These are phyloP conservation scores for Phylloscopus trochilus DNA, from an alignment of 2,113 vertebrate genomes.

Conservation along the genomic window DNA sequence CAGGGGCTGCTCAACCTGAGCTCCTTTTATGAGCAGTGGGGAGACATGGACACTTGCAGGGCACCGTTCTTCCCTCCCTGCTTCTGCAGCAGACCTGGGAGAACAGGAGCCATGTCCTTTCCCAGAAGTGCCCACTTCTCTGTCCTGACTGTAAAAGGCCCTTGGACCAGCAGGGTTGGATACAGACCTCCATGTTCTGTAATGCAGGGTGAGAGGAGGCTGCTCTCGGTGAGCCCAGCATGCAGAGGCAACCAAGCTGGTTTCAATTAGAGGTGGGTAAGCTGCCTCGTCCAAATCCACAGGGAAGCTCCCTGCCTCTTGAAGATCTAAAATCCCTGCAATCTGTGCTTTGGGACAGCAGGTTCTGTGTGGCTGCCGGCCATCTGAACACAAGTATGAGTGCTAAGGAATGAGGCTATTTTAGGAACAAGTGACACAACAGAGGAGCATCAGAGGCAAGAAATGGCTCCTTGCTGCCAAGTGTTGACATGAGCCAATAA, in stretches of 20 bases:
- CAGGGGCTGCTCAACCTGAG: rapidly evolving
- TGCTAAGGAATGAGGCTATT: background rate
- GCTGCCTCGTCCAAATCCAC: background rate
- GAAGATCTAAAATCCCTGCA: background rate
- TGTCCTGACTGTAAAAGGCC: background rate
- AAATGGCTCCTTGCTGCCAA: background rate
- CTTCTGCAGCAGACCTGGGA: background rate
- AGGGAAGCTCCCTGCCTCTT: background rate
- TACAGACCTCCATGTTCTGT: background rate
- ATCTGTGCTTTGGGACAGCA: background rate
- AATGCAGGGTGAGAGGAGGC: background rate
- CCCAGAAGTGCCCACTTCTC: background rate
- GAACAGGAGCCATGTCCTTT: background rate
- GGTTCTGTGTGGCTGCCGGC: background rate
- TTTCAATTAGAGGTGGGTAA: background rate
- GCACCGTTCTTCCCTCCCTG: rapidly evolving
- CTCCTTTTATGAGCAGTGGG: background rate
- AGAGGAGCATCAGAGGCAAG: background rate
- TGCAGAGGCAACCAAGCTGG: background rate
- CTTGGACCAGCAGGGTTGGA: background rate
- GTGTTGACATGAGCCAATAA: background rate
- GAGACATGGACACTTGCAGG: background rate
- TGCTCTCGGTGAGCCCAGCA: background rate
- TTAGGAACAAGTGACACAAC: background rate
- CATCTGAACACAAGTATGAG: background rate